phyloP scores from a whole-genome alignment of 2,888 invertebrate species.

The Pristionchus japonicus region DNA sequence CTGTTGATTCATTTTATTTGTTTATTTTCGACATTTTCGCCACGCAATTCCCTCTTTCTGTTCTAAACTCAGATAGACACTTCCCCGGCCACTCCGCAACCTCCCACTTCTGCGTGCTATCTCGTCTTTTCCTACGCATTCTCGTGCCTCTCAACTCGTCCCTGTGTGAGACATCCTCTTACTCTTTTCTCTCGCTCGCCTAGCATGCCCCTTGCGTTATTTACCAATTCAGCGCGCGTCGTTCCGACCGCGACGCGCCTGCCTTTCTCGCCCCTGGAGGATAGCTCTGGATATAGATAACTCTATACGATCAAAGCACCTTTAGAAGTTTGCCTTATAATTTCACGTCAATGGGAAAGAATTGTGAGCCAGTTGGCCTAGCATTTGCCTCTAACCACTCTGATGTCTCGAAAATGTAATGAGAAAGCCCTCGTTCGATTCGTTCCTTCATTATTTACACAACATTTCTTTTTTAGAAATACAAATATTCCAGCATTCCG shows the following conservation, averaged over 20 bases:
- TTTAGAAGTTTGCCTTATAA: too few species aligned
- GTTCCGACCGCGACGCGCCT: not conserved
- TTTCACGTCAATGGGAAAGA: too few species aligned
- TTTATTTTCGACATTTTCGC: not conserved
- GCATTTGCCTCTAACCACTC: too few species aligned
- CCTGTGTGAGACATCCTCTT: too few species aligned
- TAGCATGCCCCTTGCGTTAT: not conserved
- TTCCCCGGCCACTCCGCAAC: not conserved
- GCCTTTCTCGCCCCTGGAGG: not conserved
- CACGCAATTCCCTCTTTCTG: not conserved
- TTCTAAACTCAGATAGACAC: not conserved
- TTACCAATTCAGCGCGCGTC: not conserved
- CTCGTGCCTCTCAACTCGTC: not conserved
- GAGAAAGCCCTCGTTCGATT: not conserved
- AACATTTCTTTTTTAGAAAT: not conserved
- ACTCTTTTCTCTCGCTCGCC: not conserved
- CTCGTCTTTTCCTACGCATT: not conserved
- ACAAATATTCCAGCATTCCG: not conserved
- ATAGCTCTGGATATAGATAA: too few species aligned
- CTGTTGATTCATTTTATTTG: too few species aligned
- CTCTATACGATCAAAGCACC: too few species aligned
- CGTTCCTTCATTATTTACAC: not conserved
- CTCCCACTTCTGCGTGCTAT: not conserved
- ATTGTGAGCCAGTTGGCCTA: too few species aligned
- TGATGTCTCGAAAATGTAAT: not conserved